These are phyloP conservation scores for Metopolophium dirhodum DNA, from an alignment of 1,140 invertebrate species.

Conservation along the genomic window DNA sequence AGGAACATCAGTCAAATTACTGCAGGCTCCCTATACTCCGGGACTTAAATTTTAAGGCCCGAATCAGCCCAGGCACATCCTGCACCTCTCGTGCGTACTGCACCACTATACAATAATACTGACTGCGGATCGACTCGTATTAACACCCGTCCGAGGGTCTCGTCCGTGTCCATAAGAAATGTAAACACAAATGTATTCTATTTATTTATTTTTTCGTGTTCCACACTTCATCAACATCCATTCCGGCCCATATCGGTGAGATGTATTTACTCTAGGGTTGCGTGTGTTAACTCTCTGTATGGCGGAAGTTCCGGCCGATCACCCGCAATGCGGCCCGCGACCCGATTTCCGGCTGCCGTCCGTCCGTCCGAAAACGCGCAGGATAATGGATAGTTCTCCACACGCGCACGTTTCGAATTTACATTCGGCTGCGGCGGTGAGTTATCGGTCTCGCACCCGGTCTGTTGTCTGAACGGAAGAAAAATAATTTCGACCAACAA, in stretches of 20 bases:
- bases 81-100: too few species aligned
- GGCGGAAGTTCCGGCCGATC: conserved; percentile 31
- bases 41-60: too few species aligned
- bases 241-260: not conserved
- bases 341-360: conserved; percentile 4
- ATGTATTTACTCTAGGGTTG: not conserved
- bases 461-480: not conserved
- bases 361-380: not conserved
- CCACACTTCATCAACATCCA: not conserved
- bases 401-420: not conserved
- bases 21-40: too few species aligned
- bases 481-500: not conserved
- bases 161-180: too few species aligned
- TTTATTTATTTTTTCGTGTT: not conserved
- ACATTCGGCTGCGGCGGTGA: not conserved
- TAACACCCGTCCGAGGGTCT: too few species aligned
- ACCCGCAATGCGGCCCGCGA: conserved; percentile 11
- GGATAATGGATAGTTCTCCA: not conserved
- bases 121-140: too few species aligned
- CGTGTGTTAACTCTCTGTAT: not conserved
- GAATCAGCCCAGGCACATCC: too few species aligned
- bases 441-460: not conserved
- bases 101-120: too few species aligned
- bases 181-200: not conserved
- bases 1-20: too few species aligned